phyloP scores from a whole-genome alignment of 2,113 vertebrate species.

The Tragelaphus strepsiceros region DNA sequence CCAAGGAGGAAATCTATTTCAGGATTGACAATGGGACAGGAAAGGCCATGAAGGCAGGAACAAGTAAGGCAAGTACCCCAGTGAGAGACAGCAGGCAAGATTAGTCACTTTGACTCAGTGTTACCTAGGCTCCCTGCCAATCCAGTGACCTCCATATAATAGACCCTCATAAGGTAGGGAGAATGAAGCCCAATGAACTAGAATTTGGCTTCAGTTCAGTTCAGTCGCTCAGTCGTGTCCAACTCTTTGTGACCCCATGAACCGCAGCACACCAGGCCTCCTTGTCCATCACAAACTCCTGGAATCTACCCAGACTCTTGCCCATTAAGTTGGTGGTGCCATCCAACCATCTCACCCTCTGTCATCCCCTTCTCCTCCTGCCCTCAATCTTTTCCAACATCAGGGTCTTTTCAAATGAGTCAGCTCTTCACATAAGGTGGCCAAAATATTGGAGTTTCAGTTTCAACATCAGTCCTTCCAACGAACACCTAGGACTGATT shows the following conservation, averaged over 20 bases:
- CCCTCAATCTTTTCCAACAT: background rate
- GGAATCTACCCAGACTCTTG: background rate
- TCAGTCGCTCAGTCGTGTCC: background rate
- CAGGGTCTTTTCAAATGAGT: background rate
- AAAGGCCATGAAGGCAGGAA: slow-evolving; percentile 59
- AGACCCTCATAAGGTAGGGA: background rate
- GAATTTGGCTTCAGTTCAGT: background rate
- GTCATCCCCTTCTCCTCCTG: background rate
- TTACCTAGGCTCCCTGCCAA: slow-evolving; percentile 35
- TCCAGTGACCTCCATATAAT: background rate
- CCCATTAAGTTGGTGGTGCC: background rate
- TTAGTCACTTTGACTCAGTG: slow-evolving; percentile 28
- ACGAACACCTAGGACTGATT: background rate
- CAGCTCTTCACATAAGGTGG: background rate
- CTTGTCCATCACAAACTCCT: background rate
- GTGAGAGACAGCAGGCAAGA: slow-evolving; percentile 14
- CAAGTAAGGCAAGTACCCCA: slow-evolving; percentile 51
- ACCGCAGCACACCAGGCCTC: background rate
- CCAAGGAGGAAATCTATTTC: slow-evolving; percentile 72
- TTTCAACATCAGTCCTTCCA: background rate
- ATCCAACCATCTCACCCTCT: background rate
- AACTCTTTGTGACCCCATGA: background rate
- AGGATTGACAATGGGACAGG: slow-evolving; percentile 67
- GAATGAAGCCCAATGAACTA: background rate
- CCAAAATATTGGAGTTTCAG: background rate